Conservation (phyloP, 1,140 invertebrate genomes). For the Aphelinus certus region DNA sequence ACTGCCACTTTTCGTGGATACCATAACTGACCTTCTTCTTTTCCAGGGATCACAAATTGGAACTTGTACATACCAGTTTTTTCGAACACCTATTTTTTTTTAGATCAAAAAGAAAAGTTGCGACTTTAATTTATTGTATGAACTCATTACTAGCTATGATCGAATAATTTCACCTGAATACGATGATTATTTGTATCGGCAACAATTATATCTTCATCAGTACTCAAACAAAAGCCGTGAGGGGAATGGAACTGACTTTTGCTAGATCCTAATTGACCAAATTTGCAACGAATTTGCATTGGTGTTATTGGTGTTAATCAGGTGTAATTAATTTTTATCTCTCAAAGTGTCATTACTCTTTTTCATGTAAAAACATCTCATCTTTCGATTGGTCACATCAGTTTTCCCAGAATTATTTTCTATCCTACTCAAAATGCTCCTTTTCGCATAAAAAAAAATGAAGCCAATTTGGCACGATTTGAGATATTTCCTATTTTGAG, state of each 20-base stretch:
- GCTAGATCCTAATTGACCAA: slow-evolving; percentile 89
- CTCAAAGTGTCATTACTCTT: no score
- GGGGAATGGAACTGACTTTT: slow-evolving; percentile 96
- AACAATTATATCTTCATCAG: slow-evolving; percentile 93
- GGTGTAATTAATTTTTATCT: no score
- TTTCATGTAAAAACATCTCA: no score
- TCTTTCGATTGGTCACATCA: no score
- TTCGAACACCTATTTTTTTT: slow-evolving; percentile 78
- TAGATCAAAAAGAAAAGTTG: slow-evolving; percentile 41
- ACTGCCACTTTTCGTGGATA: slow-evolving; percentile 96
- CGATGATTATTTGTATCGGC: slow-evolving; percentile 97
- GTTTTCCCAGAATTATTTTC: no score
- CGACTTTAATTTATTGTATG: slow-evolving; percentile 22
- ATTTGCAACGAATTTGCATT: slow-evolving; percentile 91
- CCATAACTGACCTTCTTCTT: slow-evolving; percentile 96
- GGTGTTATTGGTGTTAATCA: slow-evolving; percentile 65
- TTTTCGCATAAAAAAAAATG: no score
- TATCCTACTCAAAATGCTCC: no score
- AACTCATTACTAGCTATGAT: slow-evolving; percentile 23
- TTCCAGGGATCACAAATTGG: slow-evolving; percentile 89
- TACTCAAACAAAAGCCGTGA: slow-evolving; percentile 94
- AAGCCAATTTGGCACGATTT: no score
- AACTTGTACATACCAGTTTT: slow-evolving; percentile 89
- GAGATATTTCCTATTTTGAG: no score
- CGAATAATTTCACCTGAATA: slow-evolving; percentile 76